Percentiles rank a stretch among this genome's conserved stretches.
Evolutionary conservation across 1,140 invertebrate genomes (phyloP).

Genomic region (Panagrolaimus sp.): DNA sequence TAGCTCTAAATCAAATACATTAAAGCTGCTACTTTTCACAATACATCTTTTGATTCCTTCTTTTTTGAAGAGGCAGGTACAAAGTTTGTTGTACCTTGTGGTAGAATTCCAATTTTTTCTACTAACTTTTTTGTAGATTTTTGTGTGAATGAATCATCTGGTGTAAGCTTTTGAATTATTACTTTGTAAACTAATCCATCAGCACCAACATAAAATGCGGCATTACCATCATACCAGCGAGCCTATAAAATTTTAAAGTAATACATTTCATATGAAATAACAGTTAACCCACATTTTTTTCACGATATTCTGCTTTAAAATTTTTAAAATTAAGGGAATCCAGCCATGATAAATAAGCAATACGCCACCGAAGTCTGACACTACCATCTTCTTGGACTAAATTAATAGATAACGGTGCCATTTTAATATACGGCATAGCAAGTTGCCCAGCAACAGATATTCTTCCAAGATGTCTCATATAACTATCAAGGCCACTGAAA

Average conservation of each 20-base stretch:
- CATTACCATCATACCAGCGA: conserved; percentile 38
- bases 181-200: conserved; percentile 29
- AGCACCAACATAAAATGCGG: conserved; percentile 34
- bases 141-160: conserved; percentile 22
- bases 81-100: not conserved
- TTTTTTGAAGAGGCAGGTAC: not conserved
- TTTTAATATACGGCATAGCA: conserved; percentile 7
- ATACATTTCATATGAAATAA: not conserved
- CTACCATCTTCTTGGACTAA: conserved; percentile 35
- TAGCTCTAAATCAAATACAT: too few species aligned
- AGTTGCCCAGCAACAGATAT: conserved; percentile 16
- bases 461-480: conserved; percentile 20
- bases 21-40: too few species aligned
- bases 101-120: conserved; percentile 1
- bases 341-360: conserved; percentile 29
- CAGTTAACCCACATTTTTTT: conserved; percentile 28
- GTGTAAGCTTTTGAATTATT: conserved; percentile 34
- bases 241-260: conserved; percentile 28
- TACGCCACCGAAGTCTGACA: conserved; percentile 34
- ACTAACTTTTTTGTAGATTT: conserved; percentile 8
- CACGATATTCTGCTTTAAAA: conserved; percentile 20
- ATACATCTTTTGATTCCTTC: too few species aligned
- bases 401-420: conserved; percentile 19
- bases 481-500: conserved; percentile 12
- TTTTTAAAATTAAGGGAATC: conserved; percentile 22